A percentile compares a stretch with the other conserved stretches of the same genome.
Conservation (phyloP, 2,888 invertebrate genomes). For the Cinara cedri region DNA sequence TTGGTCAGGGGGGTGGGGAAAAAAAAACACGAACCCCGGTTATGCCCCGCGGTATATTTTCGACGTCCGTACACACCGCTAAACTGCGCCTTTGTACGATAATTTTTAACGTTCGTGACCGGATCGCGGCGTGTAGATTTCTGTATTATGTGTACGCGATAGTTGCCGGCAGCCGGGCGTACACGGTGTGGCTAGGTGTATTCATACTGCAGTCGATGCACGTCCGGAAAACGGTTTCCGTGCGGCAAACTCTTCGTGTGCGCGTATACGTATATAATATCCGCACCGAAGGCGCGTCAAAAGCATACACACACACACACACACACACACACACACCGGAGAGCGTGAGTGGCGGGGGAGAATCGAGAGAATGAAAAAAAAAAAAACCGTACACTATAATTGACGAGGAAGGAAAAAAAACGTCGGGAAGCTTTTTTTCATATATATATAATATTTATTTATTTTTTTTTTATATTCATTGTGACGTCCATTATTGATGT, state of each 20-base stretch:
- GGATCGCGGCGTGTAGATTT: conserved; percentile 45
- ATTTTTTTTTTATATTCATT: conserved; percentile 19
- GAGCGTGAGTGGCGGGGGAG: too few species aligned
- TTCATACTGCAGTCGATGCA: conserved; percentile 30
- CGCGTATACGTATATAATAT: not conserved
- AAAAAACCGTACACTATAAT: conserved; percentile 23
- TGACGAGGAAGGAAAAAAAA: conserved; percentile 47
- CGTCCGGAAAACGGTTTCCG: conserved; percentile 54
- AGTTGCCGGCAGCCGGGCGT: too few species aligned
- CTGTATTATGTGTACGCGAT: not conserved
- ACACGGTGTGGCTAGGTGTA: not conserved
- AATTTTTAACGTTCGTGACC: conserved; percentile 55
- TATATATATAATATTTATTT: conserved; percentile 14
- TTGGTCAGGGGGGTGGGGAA: conserved; percentile 1
- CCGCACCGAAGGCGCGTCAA: conserved; percentile 35
- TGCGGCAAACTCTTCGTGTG: conserved; percentile 42
- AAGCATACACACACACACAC: conserved; percentile 31
- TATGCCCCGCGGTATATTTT: not conserved
- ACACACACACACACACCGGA: too few species aligned
- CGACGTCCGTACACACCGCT: conserved; percentile 3
- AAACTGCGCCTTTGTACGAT: not conserved
- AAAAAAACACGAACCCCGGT: conserved; percentile 10
- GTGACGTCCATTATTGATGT: conserved; percentile 52
- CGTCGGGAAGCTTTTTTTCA: conserved; percentile 34
- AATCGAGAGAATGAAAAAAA: not conserved